Conservation (phyloP, 2,113 vertebrate genomes). For the Heterotilapia buettikoferi region DNA sequence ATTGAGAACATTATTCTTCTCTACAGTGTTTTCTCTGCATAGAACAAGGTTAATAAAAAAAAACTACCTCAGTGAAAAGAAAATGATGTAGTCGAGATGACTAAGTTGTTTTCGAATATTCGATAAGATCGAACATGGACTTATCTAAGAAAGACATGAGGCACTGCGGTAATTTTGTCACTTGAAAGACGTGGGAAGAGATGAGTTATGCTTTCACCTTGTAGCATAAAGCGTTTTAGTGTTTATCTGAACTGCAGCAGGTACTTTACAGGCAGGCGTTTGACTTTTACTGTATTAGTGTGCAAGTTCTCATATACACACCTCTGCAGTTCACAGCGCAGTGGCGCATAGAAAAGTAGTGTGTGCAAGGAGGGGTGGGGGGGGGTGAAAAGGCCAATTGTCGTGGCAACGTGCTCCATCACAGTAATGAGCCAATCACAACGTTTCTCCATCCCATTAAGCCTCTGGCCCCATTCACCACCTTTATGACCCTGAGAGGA, state of each 20-base stretch:
- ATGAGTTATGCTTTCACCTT: conserved; percentile 29
- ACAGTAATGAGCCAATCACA: conserved; percentile 73
- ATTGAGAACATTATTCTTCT: conserved; percentile 1
- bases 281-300: conserved; percentile 19
- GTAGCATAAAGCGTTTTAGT: not conserved
- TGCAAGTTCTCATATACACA: not conserved
- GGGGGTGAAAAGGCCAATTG: conserved; percentile 61
- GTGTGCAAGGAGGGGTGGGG: not conserved
- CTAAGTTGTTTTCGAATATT: not conserved
- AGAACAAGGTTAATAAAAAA: conserved; percentile 32
- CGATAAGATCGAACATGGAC: not conserved
- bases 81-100: not conserved
- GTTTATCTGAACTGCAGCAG: conserved; percentile 23
- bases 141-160: not conserved
- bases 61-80: not conserved
- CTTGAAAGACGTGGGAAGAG: not conserved
- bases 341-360: conserved; percentile 30
- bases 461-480: conserved; percentile 52
- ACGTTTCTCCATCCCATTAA: conserved; percentile 72
- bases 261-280: conserved; percentile 1
- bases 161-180: not conserved
- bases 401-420: conserved; percentile 65
- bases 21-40: not conserved
- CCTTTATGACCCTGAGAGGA: conserved; percentile 64
- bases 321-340: conserved; percentile 5